Percentiles rank a stretch among this genome's conserved stretches.
Evolutionary conservation across 1,140 invertebrate species (phyloP).

Genomic region (Lysiphlebus fabarum): DNA sequence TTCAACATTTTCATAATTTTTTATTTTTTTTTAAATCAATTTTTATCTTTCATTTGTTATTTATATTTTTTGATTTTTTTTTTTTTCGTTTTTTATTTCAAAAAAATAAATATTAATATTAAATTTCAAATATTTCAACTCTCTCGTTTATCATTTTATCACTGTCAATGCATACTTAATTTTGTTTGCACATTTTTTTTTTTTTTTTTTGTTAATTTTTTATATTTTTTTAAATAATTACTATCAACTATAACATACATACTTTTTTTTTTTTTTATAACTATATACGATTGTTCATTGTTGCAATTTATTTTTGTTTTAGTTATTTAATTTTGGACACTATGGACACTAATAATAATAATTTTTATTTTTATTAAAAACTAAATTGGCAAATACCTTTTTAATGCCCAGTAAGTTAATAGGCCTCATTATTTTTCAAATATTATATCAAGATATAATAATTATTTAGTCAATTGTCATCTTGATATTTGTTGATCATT

Average conservation of each 20-base stretch:
- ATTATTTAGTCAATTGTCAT: conserved; percentile 20
- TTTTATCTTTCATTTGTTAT: too few relatives aligned
- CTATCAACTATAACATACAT: neutral
- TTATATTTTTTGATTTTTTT: too few relatives aligned
- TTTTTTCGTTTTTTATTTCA: too few relatives aligned
- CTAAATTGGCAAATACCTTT: conserved; percentile 44
- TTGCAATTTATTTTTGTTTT: neutral
- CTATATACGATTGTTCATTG: conserved; percentile 13
- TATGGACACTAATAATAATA: conserved; percentile 13
- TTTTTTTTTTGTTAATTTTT: too few relatives aligned
- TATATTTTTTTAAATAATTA: too few relatives aligned
- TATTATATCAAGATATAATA: conserved; percentile 20
- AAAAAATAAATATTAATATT: too few relatives aligned
- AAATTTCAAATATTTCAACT: neutral
- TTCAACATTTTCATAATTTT: too few relatives aligned
- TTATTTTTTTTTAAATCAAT: too few relatives aligned
- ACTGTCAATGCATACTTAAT: conserved; percentile 23
- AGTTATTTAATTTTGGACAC: conserved; percentile 11
- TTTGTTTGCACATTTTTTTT: neutral
- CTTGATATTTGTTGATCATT: conserved; percentile 7
- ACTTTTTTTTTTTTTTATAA: neutral
- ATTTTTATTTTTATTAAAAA: conserved; percentile 27
- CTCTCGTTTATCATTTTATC: conserved; percentile 19
- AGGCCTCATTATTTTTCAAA: conserved; percentile 44
- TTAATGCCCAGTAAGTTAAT: conserved; percentile 46